Base-by-base conservation (phyloP, 1,140 invertebrate species). In the Trichonephila inaurata region DNA sequence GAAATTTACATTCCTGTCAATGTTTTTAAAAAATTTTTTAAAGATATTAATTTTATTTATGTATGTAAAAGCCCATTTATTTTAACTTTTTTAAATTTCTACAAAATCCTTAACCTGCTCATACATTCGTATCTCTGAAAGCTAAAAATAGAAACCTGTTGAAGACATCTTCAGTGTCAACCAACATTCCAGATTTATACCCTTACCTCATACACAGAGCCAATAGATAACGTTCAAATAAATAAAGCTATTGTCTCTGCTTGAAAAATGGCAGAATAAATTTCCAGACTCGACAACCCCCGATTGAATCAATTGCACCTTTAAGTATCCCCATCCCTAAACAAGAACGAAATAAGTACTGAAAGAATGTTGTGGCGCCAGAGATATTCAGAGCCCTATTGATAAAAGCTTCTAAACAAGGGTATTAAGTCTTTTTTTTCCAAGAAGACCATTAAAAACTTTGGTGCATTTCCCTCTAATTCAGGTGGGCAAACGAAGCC, bases 271-370 rank as follows among this genome's bases (percentile, higher is more conserved):
- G n/a, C 10, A 24, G 40, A 51, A 83, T 58, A 83, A 83, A 83
- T 83, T 60, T 24, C 44, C 40, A 60, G 82, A 12, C 82, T 83
- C n/a, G 44, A 24, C 82, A 83, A 60, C 51, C 28, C 44, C 21
- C 82, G 51, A 58, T 83, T 51, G 82, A 83, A 83, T 83, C 82
- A 83, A 83, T 83, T 60, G 82, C 82, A 83, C 82, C 82, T 83
- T 33, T 77, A 40, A 77, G 28, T 28, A 77, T 33, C 14, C 72
- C 14, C 72, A 24, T 69, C 72, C 72, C 82, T 24, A 16, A 40
- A 33, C 21, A 60, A 60, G 82, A 83, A 40, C 33, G 33, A 40
- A 40, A 40, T 6, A 58, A 83, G 44, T 82, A 8, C 51, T n/a
- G 1, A 58, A 60, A 60, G 82, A 58, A 28, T 14, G 24, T n/a